phyloP scores from a whole-genome alignment of 2,797 vertebrate genomes.

The Steatocranus sp. region DNA sequence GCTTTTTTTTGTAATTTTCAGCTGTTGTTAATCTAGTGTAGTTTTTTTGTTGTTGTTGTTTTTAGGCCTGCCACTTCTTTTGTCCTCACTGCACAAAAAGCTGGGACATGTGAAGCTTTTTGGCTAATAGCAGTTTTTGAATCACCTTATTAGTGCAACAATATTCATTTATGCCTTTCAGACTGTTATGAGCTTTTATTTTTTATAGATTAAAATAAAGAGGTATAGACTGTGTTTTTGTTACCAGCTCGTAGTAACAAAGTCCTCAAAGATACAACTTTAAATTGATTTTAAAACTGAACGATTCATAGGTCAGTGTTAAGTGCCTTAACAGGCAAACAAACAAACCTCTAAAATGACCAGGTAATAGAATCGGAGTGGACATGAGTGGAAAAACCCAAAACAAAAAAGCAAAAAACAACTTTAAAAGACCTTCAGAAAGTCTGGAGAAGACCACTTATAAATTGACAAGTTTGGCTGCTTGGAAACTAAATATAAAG shows the following conservation, averaged over 20 bases:
- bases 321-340: accelerated
- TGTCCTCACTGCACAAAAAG: neutral
- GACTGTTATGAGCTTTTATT: neutral
- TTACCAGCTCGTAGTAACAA: neutral
- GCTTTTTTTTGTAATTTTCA: neutral
- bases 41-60: neutral
- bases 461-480: neutral
- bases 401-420: neutral
- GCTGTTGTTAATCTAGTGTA: neutral
- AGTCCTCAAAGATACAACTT: neutral
- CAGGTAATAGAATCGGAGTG: neutral
- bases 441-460: neutral
- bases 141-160: neutral
- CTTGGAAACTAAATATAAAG: neutral
- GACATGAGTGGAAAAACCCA: neutral
- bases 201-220: neutral
- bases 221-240: neutral
- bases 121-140: neutral
- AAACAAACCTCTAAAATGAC: neutral
- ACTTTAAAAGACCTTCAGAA: neutral
- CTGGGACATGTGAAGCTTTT: neutral
- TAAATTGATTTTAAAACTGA: neutral
- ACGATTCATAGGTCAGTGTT: accelerated
- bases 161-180: neutral
- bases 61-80: neutral